These are phyloP conservation scores for Rachycentron canadum DNA, from an alignment of 2,797 vertebrate genomes.

Conservation along the genomic window DNA sequence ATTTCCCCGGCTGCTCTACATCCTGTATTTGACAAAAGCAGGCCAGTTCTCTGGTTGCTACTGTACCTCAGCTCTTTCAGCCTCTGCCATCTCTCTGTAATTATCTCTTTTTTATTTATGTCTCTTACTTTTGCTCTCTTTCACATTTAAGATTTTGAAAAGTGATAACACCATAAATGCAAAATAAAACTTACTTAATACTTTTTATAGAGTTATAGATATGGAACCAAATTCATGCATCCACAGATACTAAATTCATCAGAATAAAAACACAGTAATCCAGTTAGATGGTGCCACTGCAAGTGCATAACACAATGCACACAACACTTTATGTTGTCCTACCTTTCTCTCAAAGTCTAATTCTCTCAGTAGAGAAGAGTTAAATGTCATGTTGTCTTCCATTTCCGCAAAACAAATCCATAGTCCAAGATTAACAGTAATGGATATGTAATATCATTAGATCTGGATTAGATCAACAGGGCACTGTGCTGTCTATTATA, in stretches of 20 bases:
- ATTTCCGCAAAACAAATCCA: slow-evolving; percentile 36
- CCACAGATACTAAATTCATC: neutral
- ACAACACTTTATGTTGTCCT: neutral
- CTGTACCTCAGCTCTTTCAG: neutral
- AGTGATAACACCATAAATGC: neutral
- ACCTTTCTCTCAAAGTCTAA: neutral
- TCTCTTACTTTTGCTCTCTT: neutral
- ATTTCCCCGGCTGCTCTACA: neutral
- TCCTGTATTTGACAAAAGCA: slow-evolving; percentile 15
- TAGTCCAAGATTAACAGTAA: slow-evolving; percentile 24
- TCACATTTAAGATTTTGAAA: neutral
- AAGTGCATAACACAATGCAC: neutral
- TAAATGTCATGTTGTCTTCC: slow-evolving; percentile 17
- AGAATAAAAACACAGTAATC: neutral
- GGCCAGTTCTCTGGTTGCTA: slow-evolving; percentile 3
- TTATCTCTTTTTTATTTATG: neutral
- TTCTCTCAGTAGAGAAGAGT: neutral
- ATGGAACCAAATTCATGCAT: neutral
- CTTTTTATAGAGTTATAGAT: too few relatives aligned
- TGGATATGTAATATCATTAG: slow-evolving; percentile 42
- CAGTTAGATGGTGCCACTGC: neutral
- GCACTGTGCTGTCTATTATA: slow-evolving; percentile 6
- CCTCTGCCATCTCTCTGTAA: slow-evolving; percentile 1
- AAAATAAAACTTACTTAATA: too few relatives aligned
- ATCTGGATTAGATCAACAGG: slow-evolving; percentile 6